Evolutionary conservation across 1,140 invertebrate genomes (phyloP).

Genomic region (Zaprionus ornatus): DNA sequence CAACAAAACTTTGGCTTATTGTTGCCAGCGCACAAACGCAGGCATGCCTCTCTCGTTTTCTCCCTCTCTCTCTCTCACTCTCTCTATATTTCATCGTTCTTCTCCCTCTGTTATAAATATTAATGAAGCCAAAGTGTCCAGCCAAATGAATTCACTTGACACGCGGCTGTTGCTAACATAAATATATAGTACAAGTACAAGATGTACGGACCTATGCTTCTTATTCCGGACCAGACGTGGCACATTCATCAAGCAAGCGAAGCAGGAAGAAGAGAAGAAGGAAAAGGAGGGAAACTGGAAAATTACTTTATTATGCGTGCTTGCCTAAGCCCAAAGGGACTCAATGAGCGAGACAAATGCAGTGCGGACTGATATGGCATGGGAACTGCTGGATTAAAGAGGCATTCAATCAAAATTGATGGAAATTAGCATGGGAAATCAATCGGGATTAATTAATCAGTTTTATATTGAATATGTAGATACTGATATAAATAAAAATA

Average conservation of each 20-base stretch:
- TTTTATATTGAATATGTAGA: background rate
- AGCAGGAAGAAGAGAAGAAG: conserved; percentile 28
- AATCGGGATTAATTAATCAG: background rate
- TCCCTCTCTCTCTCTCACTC: background rate
- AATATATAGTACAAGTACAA: background rate
- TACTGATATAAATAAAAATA: too few relatives aligned
- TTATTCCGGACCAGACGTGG: conserved; percentile 1
- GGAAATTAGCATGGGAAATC: conserved; percentile 17
- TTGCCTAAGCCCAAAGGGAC: background rate
- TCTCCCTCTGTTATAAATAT: conserved; percentile 61
- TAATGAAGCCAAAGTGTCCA: conserved; percentile 67
- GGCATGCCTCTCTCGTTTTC: background rate
- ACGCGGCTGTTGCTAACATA: conserved; percentile 11
- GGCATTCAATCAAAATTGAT: conserved; percentile 14
- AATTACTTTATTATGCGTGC: conserved; percentile 33
- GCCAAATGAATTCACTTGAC: conserved; percentile 47
- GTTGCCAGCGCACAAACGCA: background rate
- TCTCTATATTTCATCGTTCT: background rate
- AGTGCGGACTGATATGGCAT: background rate
- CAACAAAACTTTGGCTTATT: conserved; percentile 37
- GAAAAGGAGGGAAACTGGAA: conserved; percentile 19
- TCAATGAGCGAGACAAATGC: background rate
- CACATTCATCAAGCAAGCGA: conserved; percentile 69
- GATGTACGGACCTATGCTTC: background rate
- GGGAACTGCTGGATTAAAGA: background rate